phyloP scores from a whole-genome alignment of 2,888 invertebrate species.

The Gymnoscelis rufifasciata region DNA sequence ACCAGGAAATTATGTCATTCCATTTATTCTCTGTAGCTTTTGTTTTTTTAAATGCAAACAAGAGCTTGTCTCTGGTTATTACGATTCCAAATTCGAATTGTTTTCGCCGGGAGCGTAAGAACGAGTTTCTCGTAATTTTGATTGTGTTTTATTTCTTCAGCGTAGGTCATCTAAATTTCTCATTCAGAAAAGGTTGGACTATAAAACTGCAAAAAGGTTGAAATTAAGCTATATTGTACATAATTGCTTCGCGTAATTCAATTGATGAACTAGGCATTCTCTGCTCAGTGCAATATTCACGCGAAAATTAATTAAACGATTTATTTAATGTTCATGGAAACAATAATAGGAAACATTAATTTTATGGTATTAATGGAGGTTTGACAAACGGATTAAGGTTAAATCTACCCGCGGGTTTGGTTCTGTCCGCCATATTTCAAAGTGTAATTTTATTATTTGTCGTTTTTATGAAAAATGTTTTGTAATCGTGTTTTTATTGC shows the following conservation, averaged over 20 bases:
- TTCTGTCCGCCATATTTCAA: slow-evolving; percentile 1
- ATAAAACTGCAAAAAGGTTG: no score
- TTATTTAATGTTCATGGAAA: slow-evolving; percentile 6
- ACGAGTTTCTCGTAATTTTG: background rate
- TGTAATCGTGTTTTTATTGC: background rate
- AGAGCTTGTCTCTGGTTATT: slow-evolving; percentile 1
- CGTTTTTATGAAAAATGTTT: background rate
- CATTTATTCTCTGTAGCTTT: slow-evolving; percentile 3
- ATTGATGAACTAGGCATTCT: background rate
- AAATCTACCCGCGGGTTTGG: slow-evolving; percentile 3
- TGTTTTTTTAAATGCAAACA: slow-evolving; percentile 2
- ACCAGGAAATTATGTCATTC: background rate
- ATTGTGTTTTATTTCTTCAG: background rate
- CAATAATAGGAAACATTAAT: slow-evolving; percentile 13
- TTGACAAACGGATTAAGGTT: slow-evolving; percentile 12
- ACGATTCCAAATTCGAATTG: slow-evolving; percentile 1
- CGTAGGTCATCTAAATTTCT: background rate
- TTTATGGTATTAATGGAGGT: slow-evolving; percentile 10
- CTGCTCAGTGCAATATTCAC: background rate
- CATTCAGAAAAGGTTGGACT: no score
- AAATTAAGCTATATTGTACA: no score
- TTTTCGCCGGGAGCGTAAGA: background rate
- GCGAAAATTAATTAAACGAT: slow-evolving; percentile 3
- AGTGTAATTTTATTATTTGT: slow-evolving; percentile 1
- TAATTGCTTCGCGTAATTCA: no score